Conservation (phyloP, 2,797 vertebrate genomes). For the Gallinago nigripennis region DNA sequence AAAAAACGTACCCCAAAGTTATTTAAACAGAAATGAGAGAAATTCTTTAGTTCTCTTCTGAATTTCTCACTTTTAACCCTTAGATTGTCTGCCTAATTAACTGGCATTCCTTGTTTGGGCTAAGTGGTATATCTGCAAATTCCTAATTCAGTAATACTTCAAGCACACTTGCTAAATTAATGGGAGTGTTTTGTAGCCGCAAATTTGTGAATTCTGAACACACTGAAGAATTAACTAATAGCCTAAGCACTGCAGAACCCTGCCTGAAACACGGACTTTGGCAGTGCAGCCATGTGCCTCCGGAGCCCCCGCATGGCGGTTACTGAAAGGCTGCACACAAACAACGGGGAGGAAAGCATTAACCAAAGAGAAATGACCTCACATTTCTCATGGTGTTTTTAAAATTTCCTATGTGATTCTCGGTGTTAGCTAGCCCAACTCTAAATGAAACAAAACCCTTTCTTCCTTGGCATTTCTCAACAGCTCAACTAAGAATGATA, state of each 20-base stretch:
- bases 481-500: neutral
- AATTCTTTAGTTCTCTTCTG: neutral
- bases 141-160: neutral
- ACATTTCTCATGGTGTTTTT: neutral
- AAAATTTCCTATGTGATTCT: neutral
- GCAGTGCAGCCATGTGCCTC: neutral
- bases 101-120: neutral
- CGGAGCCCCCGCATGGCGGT: rapidly evolving
- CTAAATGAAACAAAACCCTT: neutral
- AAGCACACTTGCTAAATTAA: neutral
- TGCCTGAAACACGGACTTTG: neutral
- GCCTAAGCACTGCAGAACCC: neutral
- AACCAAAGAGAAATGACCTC: rapidly evolving
- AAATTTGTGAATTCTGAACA: neutral
- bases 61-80: neutral
- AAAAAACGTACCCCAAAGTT: neutral
- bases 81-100: neutral
- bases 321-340: neutral
- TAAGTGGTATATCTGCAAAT: neutral
- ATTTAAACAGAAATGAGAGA: neutral
- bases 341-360: rapidly evolving
- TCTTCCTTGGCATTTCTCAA: neutral
- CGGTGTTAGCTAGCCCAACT: neutral
- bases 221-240: neutral
- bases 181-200: neutral